Conservation (phyloP, 2,888 invertebrate species). For the Cheilosia urbana region DNA sequence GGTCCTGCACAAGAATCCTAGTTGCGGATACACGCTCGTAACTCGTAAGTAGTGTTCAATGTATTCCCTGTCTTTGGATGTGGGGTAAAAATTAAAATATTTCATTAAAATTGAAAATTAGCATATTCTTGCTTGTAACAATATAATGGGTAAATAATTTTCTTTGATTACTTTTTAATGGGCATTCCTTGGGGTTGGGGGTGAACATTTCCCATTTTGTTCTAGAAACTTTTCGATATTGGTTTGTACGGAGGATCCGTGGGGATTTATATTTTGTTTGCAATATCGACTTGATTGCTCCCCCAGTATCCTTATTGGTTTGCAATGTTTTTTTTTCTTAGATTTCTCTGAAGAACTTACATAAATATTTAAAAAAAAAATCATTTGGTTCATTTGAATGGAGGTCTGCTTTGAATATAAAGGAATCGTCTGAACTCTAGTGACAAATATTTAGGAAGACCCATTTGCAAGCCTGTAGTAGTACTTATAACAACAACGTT, state of each 20-base stretch:
- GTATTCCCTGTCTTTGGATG: not conserved
- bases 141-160: constrained; percentile 54
- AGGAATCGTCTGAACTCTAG: no score
- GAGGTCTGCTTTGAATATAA: no score
- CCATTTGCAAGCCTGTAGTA: no score
- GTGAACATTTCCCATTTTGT: not conserved
- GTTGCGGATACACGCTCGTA: not conserved
- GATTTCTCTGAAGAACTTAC: no score
- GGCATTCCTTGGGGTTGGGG: constrained; percentile 6
- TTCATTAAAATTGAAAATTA: constrained; percentile 54
- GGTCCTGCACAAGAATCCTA: constrained; percentile 52
- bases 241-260: not conserved
- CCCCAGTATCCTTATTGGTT: no score
- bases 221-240: not conserved
- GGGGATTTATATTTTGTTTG: not conserved
- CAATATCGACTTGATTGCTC: no score
- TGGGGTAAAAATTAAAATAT: constrained; percentile 42
- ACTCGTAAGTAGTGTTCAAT: not conserved
- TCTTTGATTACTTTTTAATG: constrained; percentile 58
- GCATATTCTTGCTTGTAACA: constrained; percentile 37
- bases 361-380: no score
- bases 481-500: no score
- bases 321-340: no score
- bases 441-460: no score
- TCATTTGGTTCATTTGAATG: no score